Evolutionary conservation across 2,797 vertebrate genomes (phyloP).

Genomic region (Lycodopsis pacificus): DNA sequence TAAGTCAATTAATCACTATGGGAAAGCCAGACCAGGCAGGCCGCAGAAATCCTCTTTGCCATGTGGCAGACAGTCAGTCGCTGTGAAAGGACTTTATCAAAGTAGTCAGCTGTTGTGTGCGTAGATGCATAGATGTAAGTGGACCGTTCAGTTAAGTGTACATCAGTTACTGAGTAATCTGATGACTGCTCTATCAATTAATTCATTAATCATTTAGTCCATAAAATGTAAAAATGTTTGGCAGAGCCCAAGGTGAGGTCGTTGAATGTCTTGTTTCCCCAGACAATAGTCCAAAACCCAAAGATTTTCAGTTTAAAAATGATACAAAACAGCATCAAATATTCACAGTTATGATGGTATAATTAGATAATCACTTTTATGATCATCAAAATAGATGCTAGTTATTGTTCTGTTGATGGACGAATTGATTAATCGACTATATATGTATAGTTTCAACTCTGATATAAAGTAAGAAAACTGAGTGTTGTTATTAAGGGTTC

Average conservation of each 20-base stretch:
- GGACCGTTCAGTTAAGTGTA: background rate
- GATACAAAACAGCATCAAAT: background rate
- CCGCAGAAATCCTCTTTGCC: conserved; percentile 8
- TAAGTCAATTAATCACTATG: conserved; percentile 6
- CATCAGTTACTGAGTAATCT: background rate
- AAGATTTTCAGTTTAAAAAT: background rate
- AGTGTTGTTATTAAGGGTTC: background rate
- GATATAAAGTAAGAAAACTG: background rate
- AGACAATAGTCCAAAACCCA: background rate
- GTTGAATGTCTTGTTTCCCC: background rate
- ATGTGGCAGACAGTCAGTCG: background rate
- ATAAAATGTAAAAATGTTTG: background rate
- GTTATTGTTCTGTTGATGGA: background rate
- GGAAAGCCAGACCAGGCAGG: background rate
- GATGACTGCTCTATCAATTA: background rate
- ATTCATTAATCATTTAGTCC: background rate
- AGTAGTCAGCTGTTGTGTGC: background rate
- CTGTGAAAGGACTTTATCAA: conserved; percentile 1
- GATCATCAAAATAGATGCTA: background rate
- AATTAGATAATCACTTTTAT: background rate
- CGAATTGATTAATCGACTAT: background rate
- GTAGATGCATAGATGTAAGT: background rate
- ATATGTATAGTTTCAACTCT: background rate
- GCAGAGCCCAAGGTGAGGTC: background rate
- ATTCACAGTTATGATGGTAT: background rate